Conservation (phyloP, 2,888 invertebrate genomes). For the Aphidius colemani region DNA sequence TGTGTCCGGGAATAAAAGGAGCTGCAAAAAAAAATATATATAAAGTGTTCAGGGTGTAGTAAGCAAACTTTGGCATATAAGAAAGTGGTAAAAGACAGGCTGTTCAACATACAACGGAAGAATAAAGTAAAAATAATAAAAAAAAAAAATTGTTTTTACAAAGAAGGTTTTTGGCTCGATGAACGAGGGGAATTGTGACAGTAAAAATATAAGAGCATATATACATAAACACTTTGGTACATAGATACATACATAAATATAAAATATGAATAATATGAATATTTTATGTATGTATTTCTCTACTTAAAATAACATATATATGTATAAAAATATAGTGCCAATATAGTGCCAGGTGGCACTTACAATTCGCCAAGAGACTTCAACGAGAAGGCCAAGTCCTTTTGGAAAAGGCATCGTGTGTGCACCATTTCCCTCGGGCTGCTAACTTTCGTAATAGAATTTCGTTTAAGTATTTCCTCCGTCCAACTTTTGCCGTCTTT, state of each 20-base stretch:
- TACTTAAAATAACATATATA: conserved; percentile 8
- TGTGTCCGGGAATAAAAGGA: background rate
- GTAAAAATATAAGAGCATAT: conserved; percentile 17
- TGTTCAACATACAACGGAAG: background rate
- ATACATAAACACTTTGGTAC: conserved; percentile 8
- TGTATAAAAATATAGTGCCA: background rate
- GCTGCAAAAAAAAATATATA: background rate
- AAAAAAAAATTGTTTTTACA: no score
- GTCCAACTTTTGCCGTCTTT: conserved; percentile 27
- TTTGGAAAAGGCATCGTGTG: conserved; percentile 33
- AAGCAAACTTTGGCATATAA: conserved; percentile 16
- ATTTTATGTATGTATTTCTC: no score
- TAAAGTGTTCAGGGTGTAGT: conserved; percentile 4
- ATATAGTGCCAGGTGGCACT: background rate
- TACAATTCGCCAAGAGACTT: background rate
- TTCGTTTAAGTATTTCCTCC: conserved; percentile 27
- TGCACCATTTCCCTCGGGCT: conserved; percentile 29
- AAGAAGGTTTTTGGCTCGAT: no score
- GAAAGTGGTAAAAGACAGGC: conserved; percentile 23
- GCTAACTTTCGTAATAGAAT: conserved; percentile 39
- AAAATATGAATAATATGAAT: no score
- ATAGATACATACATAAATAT: background rate
- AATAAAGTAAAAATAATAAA: background rate
- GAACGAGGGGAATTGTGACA: background rate
- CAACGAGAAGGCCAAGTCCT: conserved; percentile 11